A percentile compares a stretch with the other conserved stretches of the same genome.
Evolutionary conservation across 1,140 invertebrate species (phyloP).

Genomic region (Linepithema humile): DNA sequence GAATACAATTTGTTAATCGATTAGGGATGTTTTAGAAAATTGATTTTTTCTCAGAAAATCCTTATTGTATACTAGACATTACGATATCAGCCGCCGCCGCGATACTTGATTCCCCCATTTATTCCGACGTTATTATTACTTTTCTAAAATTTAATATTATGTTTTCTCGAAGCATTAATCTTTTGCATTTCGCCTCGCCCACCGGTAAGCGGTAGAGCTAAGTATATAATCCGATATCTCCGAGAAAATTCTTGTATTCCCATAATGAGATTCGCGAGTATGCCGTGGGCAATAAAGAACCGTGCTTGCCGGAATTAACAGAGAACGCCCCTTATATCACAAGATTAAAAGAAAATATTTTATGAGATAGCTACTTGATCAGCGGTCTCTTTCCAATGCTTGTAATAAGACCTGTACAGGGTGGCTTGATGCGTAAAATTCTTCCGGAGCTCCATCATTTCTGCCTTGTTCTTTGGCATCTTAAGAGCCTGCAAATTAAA

Average conservation of each 20-base stretch:
- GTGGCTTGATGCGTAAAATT: conserved; percentile 63
- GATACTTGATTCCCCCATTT: conserved; percentile 19
- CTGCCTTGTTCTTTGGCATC: conserved; percentile 45
- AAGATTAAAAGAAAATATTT: conserved; percentile 52
- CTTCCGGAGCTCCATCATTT: conserved; percentile 57
- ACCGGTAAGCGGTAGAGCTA: not conserved
- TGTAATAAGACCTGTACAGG: conserved; percentile 69
- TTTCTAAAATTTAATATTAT: conserved; percentile 37
- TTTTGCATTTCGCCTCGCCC: not conserved
- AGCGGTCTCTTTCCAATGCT: conserved; percentile 68
- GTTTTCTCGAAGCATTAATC: conserved; percentile 32
- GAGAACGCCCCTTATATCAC: not conserved
- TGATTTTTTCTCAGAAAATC: not conserved
- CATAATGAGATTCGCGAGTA: conserved; percentile 40
- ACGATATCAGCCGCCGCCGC: not conserved
- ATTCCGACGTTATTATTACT: conserved; percentile 7
- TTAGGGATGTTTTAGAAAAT: too few relatives aligned
- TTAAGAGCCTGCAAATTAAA: conserved; percentile 35
- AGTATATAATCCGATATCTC: conserved; percentile 40
- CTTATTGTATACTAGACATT: not conserved
- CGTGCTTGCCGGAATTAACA: conserved; percentile 32
- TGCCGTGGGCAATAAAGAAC: conserved; percentile 20
- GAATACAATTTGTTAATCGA: too few relatives aligned
- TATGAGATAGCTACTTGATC: conserved; percentile 63
- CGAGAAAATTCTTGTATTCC: conserved; percentile 37